phyloP scores from a whole-genome alignment of 2,888 invertebrate species.

The Lasius fuliginosus region DNA sequence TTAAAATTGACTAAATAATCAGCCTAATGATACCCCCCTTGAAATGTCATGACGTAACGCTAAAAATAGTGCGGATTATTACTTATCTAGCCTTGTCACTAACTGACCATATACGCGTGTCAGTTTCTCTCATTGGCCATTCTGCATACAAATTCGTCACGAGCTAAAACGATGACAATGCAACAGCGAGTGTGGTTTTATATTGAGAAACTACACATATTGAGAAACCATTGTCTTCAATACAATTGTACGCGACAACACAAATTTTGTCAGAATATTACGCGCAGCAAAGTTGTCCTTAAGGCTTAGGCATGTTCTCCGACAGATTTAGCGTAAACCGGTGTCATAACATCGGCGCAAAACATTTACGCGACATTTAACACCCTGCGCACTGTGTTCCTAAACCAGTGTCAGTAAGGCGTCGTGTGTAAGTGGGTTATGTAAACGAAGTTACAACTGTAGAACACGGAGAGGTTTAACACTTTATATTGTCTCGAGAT shows the following conservation, averaged over 20 bases:
- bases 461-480: constrained; percentile 10
- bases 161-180: background rate
- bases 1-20: background rate
- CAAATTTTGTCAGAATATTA: constrained; percentile 28
- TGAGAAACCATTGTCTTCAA: background rate
- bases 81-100: background rate
- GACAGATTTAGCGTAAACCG: constrained; percentile 38
- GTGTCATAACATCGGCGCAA: constrained; percentile 29
- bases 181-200: background rate
- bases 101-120: background rate
- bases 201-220: constrained; percentile 5
- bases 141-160: background rate
- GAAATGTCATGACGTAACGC: background rate
- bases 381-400: constrained; percentile 23
- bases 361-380: constrained; percentile 47
- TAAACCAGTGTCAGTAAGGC: constrained; percentile 37
- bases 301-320: constrained; percentile 24
- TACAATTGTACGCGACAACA: background rate
- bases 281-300: constrained; percentile 21
- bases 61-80: background rate
- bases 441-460: constrained; percentile 46
- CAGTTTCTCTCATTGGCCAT: background rate
- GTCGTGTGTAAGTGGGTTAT: constrained; percentile 29
- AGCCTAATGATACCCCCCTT: background rate
- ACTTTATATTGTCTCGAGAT: constrained; percentile 24